Conservation (phyloP, 2,888 invertebrate genomes). For the Meteorus colon region DNA sequence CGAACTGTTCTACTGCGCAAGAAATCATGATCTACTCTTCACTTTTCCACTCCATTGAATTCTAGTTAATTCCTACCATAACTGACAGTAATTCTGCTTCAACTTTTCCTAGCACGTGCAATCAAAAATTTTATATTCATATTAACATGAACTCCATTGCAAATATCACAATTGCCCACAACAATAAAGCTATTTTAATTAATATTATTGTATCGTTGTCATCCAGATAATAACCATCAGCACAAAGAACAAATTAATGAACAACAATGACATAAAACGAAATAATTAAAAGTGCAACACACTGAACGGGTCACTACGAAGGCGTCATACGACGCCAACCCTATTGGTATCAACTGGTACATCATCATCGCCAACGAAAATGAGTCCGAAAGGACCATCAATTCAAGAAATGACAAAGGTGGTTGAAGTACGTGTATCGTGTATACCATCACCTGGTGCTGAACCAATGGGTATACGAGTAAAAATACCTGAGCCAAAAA, state of each 20-base stretch:
- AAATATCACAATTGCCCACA: background rate
- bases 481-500: conserved; percentile 68
- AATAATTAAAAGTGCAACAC: conserved; percentile 39
- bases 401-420: conserved; percentile 64
- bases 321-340: conserved; percentile 64
- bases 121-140: background rate
- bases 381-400: conserved; percentile 68
- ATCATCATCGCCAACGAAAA: conserved; percentile 51
- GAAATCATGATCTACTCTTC: too few species aligned
- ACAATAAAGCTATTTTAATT: background rate
- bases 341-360: conserved; percentile 40
- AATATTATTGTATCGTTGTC: background rate
- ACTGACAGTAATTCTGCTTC: too few species aligned
- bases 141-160: background rate
- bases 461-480: conserved; percentile 68
- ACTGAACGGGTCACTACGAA: conserved; percentile 62
- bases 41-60: too few species aligned
- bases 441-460: conserved; percentile 64
- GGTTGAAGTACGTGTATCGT: conserved; percentile 67
- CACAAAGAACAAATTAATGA: conserved; percentile 19
- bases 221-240: background rate
- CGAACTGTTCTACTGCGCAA: too few species aligned
- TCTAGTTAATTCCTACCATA: too few species aligned
- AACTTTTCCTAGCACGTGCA: too few species aligned
- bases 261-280: conserved; percentile 29